Conservation (phyloP, 2,113 vertebrate species). For the Mus pahari region DNA sequence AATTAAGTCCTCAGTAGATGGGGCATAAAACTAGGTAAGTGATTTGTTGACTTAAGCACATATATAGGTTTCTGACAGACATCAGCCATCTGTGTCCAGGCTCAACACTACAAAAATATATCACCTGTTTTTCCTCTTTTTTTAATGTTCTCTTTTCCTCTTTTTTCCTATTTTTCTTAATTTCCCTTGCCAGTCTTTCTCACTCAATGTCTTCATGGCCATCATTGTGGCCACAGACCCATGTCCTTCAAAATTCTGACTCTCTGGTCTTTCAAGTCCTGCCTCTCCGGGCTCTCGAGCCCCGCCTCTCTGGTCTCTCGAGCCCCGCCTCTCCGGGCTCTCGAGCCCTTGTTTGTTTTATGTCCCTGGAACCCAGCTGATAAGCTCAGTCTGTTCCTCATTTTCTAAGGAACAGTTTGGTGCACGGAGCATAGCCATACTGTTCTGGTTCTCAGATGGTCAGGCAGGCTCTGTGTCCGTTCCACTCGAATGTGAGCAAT, state of each 20-base stretch:
- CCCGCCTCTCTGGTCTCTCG: no score
- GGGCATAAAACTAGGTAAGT: neutral
- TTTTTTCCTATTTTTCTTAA: neutral
- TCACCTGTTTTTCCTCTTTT: neutral
- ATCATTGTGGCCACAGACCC: neutral
- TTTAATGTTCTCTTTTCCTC: neutral
- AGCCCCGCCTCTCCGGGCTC: no score
- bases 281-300: neutral
- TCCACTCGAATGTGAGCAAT: neutral
- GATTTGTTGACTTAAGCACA: no score
- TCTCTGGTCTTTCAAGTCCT: no score
- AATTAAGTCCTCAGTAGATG: neutral
- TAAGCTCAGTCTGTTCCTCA: neutral
- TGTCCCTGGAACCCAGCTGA: neutral
- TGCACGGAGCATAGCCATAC: neutral
- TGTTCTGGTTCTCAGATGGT: neutral
- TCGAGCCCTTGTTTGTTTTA: neutral
- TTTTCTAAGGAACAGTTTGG: neutral
- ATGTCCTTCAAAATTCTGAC: neutral
- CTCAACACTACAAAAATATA: neutral
- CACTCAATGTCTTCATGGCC: neutral
- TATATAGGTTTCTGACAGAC: neutral
- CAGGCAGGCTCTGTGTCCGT: neutral
- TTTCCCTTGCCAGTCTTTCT: slow-evolving; percentile 27
- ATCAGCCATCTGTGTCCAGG: neutral